Evolutionary conservation across 2,113 vertebrate genomes (phyloP), one percentile per base, ranked within the genome.

Genomic region (Halichoerus grypus): DNA sequence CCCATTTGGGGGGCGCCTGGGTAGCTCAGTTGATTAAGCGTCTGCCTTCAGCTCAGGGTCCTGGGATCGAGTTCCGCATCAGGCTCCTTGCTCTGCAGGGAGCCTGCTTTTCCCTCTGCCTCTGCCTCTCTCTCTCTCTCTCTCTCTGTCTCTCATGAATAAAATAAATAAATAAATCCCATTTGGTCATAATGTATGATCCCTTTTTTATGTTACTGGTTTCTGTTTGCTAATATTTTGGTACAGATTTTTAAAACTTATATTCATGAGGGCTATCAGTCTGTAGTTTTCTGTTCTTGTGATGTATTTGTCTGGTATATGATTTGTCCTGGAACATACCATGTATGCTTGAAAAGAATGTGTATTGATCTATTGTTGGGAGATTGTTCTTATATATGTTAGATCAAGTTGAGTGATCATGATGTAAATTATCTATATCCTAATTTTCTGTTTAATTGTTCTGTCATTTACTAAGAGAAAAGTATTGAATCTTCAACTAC

Each of bases 191-290:
- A 55, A 14, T 59, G 1, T 88, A 59, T 59, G 28, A 61, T 31
- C 31, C 18, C 42, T 80, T 85, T 81, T 49, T 84, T 92, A 49
- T 92, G n/a, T 74, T 83, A 26, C 53, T 92, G 31, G 33, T 63
- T 74, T 74, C 82, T 51, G 13, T 85, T 93, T 72, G 15, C 36
- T 83, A 72, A 28, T 90, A 65, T 33, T 92, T 83, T 92, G 80
- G 61, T 61, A 36, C 26, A 63, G 12, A 49, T 36, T 61, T 84
- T 59, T 92, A 71, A 51, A 1, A 84, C 91, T 33, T 51, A 15
- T 28, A 69, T 91, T 91, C 89, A 36, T 74, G 33, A 63, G 42
- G 26, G 31, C 36, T 87, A 36, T 55, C 53, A 42, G 42, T 84
- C 22, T 74, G 33, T 51, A 63, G 69, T 63, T 76, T 93, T 76